Conservation (phyloP, 2,113 vertebrate species). For the Sphyrna mokarran region DNA sequence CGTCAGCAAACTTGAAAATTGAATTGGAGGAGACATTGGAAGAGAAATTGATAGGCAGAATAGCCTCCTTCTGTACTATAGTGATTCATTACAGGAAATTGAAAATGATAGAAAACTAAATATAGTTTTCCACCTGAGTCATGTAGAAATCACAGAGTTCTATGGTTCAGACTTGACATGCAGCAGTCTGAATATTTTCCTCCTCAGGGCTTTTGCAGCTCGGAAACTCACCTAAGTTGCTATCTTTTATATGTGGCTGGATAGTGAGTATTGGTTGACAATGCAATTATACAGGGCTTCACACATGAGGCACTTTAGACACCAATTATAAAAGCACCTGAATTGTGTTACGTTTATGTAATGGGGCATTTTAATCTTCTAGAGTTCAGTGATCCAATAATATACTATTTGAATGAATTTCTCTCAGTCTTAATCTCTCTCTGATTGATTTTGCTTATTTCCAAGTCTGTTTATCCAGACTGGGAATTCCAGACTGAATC, state of each 20-base stretch:
- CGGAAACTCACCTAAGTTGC: not conserved
- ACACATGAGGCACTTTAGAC: not conserved
- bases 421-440: not conserved
- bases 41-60: not conserved
- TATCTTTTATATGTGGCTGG: not conserved
- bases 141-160: not conserved
- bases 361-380: not conserved
- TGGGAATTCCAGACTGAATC: not conserved
- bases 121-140: not conserved
- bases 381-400: not conserved
- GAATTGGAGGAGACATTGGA: too few species aligned
- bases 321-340: not conserved
- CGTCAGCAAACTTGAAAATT: too few species aligned
- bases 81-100: not conserved
- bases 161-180: not conserved
- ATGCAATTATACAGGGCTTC: not conserved
- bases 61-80: not conserved
- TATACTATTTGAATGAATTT: not conserved
- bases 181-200: not conserved
- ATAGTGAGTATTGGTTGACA: not conserved
- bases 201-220: not conserved
- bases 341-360: not conserved
- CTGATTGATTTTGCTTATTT: not conserved
- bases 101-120: not conserved
- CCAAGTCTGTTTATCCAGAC: not conserved